These are phyloP conservation scores for Tuta absoluta DNA, from an alignment of 2,888 invertebrate genomes.

Conservation along the genomic window DNA sequence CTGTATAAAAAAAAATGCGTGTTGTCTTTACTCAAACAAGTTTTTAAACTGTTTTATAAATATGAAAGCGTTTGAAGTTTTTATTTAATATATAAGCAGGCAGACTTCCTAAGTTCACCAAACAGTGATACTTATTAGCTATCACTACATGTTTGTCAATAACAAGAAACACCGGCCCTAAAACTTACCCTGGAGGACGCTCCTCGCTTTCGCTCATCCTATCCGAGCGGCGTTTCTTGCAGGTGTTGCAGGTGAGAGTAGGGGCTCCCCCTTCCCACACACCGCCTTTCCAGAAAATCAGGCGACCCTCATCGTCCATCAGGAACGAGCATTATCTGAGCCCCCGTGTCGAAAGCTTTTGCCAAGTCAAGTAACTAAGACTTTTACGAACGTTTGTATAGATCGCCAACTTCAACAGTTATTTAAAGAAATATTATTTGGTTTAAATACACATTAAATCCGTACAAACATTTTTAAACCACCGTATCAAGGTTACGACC, in stretches of 20 bases:
- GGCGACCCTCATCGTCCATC: constrained; percentile 74
- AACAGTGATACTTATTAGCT: too few relatives aligned
- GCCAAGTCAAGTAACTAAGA: constrained; percentile 26
- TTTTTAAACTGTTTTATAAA: too few relatives aligned
- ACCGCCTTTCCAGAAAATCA: constrained; percentile 75
- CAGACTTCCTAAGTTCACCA: too few relatives aligned
- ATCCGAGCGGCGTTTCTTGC: constrained; percentile 72
- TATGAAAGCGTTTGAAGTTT: too few relatives aligned
- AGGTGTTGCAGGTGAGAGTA: constrained; percentile 70
- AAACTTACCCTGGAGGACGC: constrained; percentile 67
- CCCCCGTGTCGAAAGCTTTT: constrained; percentile 30
- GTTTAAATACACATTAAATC: constrained; percentile 1
- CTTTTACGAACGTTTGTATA: neutral
- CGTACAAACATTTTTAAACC: constrained; percentile 1
- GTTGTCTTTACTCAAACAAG: too few relatives aligned
- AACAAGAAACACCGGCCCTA: constrained; percentile 26
- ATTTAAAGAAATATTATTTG: constrained; percentile 1
- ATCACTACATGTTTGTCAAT: constrained; percentile 5
- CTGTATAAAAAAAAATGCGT: too few relatives aligned
- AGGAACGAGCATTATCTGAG: constrained; percentile 46
- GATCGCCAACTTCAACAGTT: neutral
- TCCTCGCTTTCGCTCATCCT: constrained; percentile 67
- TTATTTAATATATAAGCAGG: too few relatives aligned
- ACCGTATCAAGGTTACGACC: constrained; percentile 10
- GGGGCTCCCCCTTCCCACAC: constrained; percentile 73